Evolutionary conservation across 2,113 vertebrate genomes (phyloP).

Genomic region (Oxygymnocypris stewartii): DNA sequence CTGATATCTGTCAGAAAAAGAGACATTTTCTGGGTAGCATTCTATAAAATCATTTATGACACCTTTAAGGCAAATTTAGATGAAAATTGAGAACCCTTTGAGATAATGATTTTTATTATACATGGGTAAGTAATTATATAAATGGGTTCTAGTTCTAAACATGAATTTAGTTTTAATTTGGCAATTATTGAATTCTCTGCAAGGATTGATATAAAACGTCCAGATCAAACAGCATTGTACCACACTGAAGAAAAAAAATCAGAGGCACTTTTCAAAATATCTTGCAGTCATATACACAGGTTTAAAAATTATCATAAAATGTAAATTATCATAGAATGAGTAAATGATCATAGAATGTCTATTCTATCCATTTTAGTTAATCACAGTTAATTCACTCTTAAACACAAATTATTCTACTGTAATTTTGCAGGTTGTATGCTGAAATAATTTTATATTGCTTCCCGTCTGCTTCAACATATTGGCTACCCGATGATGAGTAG

Average conservation of each 20-base stretch:
- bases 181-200: neutral
- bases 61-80: neutral
- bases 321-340: too few species aligned
- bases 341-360: neutral
- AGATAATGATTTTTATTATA: neutral
- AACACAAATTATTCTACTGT: neutral
- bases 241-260: neutral
- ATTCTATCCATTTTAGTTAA: neutral
- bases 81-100: neutral
- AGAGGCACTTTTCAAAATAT: too few species aligned
- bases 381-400: neutral
- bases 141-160: neutral
- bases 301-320: neutral
- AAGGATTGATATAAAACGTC: neutral
- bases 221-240: neutral
- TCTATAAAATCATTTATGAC: neutral
- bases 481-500: conserved; percentile 19
- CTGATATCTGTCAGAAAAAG: neutral
- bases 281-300: neutral
- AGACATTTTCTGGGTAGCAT: neutral
- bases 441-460: neutral
- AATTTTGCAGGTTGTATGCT: neutral
- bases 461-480: neutral
- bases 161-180: neutral
- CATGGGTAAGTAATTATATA: too few species aligned